phyloP scores from a whole-genome alignment of 2,113 vertebrate genomes.

The Chaetura pelagica region DNA sequence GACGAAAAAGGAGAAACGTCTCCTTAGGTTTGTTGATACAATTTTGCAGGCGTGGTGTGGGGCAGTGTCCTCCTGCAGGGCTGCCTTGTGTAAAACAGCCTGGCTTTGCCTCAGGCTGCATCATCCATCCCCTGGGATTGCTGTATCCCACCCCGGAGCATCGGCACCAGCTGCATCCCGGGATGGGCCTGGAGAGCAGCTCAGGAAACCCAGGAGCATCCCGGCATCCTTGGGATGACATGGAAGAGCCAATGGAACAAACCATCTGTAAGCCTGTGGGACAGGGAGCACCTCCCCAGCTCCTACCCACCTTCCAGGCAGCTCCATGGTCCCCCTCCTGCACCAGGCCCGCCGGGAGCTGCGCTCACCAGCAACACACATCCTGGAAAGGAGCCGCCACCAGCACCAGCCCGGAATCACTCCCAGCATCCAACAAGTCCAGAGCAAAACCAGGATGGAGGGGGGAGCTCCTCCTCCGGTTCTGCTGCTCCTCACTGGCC shows the following conservation, averaged over 20 bases:
- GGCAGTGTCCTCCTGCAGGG: neutral
- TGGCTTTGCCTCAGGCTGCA: fast-evolving
- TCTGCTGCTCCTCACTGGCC: neutral
- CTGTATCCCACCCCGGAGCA: neutral
- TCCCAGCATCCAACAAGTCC: neutral
- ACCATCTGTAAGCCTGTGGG: neutral
- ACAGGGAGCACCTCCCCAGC: neutral
- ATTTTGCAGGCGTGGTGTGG: neutral
- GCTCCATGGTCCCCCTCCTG: fast-evolving
- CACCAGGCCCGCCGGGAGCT: fast-evolving
- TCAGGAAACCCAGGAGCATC: neutral
- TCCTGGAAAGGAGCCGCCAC: neutral
- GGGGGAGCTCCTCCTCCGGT: neutral
- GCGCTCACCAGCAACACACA: neutral
- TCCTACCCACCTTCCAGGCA: neutral
- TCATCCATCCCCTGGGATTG: neutral
- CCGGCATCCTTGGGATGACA: neutral
- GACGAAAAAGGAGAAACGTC: neutral
- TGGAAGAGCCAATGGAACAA: fast-evolving
- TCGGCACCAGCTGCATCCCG: neutral
- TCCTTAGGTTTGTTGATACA: neutral
- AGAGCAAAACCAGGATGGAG: neutral
- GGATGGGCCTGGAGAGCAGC: fast-evolving
- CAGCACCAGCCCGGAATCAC: neutral
- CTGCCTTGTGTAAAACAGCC: neutral